phyloP scores from a whole-genome alignment of 2,888 invertebrate genomes.

The Raillietiella orientalis region DNA sequence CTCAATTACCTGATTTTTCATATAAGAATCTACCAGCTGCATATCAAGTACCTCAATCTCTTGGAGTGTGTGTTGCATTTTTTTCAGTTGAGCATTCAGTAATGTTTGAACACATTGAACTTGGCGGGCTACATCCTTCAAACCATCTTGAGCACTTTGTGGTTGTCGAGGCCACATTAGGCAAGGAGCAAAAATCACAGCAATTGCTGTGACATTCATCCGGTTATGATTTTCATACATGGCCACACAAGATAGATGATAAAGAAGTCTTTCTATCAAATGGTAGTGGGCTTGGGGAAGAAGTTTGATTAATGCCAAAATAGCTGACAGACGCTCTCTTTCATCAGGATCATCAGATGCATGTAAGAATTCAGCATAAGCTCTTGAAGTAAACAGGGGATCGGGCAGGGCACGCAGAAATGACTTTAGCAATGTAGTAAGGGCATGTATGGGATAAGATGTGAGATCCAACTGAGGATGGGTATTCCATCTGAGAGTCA shows the following conservation, averaged over 20 bases:
- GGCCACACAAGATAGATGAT: constrained; percentile 65
- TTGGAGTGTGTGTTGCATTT: constrained; percentile 49
- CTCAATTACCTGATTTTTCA: too few species aligned
- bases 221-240: constrained; percentile 53
- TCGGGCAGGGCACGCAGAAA: constrained; percentile 79
- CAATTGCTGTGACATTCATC: constrained; percentile 66
- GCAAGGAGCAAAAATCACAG: constrained; percentile 83
- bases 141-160: constrained; percentile 63
- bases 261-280: constrained; percentile 63
- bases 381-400: constrained; percentile 64
- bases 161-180: constrained; percentile 55
- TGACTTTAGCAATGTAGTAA: constrained; percentile 53
- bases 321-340: constrained; percentile 43
- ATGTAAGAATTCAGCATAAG: constrained; percentile 73
- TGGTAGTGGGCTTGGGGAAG: constrained; percentile 63
- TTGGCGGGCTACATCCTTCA: constrained; percentile 61
- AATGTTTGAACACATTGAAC: constrained; percentile 69
- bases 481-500: too few species aligned
- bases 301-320: constrained; percentile 58
- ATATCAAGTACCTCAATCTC: constrained; percentile 71
- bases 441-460: constrained; percentile 59
- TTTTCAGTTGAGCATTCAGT: constrained; percentile 46
- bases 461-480: too few species aligned
- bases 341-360: constrained; percentile 53
- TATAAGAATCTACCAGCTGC: too few species aligned